These are phyloP conservation scores for Littorina saxatilis DNA, from an alignment of 1,140 invertebrate genomes.

Conservation along the genomic window DNA sequence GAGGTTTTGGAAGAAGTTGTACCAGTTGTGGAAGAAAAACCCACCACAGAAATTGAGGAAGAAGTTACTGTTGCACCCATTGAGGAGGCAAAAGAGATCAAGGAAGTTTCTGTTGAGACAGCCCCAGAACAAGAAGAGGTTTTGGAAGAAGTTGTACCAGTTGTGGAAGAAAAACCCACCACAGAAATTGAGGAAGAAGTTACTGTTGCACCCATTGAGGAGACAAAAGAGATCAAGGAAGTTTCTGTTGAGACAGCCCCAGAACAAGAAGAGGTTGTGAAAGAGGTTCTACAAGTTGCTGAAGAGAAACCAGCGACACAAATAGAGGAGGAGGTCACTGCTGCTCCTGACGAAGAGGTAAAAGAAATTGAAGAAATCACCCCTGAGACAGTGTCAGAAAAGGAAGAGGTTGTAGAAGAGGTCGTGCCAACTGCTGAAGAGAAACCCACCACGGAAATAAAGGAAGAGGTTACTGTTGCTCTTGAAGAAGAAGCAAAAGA, in stretches of 20 bases:
- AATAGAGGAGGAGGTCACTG: neutral
- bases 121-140: neutral
- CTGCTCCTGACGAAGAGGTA: neutral
- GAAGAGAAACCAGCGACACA: no score
- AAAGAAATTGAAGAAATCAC: slow-evolving; percentile 16
- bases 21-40: no score
- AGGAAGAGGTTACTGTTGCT: neutral
- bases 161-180: neutral
- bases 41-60: no score
- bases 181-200: slow-evolving; percentile 1
- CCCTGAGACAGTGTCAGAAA: slow-evolving; percentile 31
- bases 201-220: slow-evolving; percentile 20
- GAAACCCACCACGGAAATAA: neutral
- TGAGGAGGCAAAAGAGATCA: neutral
- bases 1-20: neutral
- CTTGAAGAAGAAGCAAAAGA: neutral
- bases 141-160: slow-evolving; percentile 9
- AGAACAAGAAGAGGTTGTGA: neutral
- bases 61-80: no score
- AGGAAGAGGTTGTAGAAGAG: slow-evolving; percentile 45
- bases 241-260: no score
- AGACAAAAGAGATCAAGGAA: slow-evolving; percentile 28
- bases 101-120: no score
- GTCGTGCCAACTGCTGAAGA: slow-evolving; percentile 11
- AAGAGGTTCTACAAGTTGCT: no score